Evolutionary conservation across 2,797 vertebrate genomes (phyloP).

Genomic region (Gallinago stenura): DNA sequence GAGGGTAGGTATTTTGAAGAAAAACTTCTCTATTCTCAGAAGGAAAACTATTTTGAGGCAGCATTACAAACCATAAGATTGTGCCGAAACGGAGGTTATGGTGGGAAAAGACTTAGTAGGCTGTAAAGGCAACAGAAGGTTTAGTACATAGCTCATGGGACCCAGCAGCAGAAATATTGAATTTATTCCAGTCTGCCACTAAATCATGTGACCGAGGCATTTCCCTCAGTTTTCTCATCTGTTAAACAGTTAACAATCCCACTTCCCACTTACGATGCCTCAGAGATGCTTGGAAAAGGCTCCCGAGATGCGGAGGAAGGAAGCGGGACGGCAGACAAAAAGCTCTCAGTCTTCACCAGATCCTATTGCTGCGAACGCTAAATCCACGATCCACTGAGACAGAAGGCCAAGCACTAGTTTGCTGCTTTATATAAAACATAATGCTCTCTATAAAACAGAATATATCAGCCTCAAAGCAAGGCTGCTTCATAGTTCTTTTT

Average conservation of each 20-base stretch:
- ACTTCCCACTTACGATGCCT: background rate
- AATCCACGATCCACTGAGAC: background rate
- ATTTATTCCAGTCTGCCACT: constrained; percentile 9
- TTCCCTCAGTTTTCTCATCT: constrained; percentile 8
- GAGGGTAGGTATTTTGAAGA: constrained; percentile 32
- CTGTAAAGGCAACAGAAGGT: constrained; percentile 10
- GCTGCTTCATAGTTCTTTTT: background rate
- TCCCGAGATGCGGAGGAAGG: background rate
- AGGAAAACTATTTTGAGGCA: constrained; percentile 14
- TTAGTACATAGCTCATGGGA: constrained; percentile 29
- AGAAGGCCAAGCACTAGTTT: background rate
- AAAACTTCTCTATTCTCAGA: constrained; percentile 24
- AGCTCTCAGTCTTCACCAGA: background rate
- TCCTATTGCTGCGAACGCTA: background rate
- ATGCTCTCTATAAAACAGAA: background rate
- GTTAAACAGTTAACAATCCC: background rate
- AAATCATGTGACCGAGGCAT: background rate
- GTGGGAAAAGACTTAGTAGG: constrained; percentile 3
- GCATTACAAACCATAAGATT: background rate
- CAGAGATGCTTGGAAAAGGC: background rate
- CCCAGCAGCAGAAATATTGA: background rate
- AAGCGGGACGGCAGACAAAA: background rate
- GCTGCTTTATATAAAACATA: background rate
- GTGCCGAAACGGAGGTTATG: background rate
- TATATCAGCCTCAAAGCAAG: background rate